Conservation (phyloP, 1,140 invertebrate genomes). For the Heliconius hewitsoni region DNA sequence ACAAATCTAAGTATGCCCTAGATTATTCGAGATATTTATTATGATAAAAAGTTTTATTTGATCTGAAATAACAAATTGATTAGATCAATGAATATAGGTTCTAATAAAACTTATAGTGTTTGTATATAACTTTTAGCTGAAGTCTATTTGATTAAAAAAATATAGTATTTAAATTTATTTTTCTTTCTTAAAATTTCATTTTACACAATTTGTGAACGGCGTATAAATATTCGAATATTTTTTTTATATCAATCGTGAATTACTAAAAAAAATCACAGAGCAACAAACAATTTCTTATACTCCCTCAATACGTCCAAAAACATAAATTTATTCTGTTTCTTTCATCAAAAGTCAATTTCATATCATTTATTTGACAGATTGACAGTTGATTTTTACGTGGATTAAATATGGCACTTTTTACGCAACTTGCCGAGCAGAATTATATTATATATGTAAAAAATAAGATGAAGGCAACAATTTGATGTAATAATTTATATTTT, state of each 20-base stretch:
- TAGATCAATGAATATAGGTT: not conserved
- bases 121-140: not conserved
- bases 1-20: conserved; percentile 13
- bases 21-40: conserved; percentile 27
- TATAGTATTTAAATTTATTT: too few species aligned
- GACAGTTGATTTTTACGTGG: conserved; percentile 23
- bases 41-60: conserved; percentile 3
- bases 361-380: conserved; percentile 27
- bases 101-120: not conserved
- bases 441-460: conserved; percentile 1
- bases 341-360: conserved; percentile 21
- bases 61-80: not conserved
- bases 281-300: conserved; percentile 3
- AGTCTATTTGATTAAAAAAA: not conserved
- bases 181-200: too few species aligned
- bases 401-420: conserved; percentile 17
- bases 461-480: not conserved
- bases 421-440: not conserved
- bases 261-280: not conserved
- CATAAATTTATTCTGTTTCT: conserved; percentile 18
- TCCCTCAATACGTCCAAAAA: not conserved
- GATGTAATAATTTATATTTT: conserved; percentile 2
- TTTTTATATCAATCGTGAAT: not conserved
- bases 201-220: too few species aligned
- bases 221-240: too few species aligned